A percentile compares a stretch with the other conserved stretches of the same genome.
Conservation (phyloP, 2,113 vertebrate genomes). For the Nothoprocta pentlandii region DNA sequence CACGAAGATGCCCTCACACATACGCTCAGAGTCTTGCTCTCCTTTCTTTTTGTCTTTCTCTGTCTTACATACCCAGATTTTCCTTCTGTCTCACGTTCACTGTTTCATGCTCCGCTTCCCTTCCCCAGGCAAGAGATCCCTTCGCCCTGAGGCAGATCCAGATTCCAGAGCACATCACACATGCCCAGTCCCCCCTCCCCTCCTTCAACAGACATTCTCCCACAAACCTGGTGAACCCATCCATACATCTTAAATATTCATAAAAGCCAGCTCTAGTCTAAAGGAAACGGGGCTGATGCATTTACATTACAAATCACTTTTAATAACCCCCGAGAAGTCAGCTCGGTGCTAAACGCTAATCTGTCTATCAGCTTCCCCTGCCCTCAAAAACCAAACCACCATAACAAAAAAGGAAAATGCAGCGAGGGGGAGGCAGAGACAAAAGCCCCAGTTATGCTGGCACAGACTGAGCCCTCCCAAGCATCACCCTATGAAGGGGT, state of each 20-base stretch:
- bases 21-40: accelerated
- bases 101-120: neutral
- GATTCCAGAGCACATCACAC: neutral
- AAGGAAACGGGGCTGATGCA: constrained; percentile 60
- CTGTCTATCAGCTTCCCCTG: constrained; percentile 22
- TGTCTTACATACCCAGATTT: neutral
- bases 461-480: neutral
- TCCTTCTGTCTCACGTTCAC: neutral
- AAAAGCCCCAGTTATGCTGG: neutral
- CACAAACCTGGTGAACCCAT: constrained; percentile 30
- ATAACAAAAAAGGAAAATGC: neutral
- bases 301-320: constrained; percentile 74
- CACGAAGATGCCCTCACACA: neutral
- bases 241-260: constrained; percentile 54
- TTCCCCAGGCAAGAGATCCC: neutral
- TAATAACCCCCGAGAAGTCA: constrained; percentile 66
- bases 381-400: neutral
- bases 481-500: neutral
- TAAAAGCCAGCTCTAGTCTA: constrained; percentile 46
- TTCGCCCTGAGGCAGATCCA: neutral
- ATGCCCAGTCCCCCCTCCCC: neutral
- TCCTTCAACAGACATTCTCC: neutral
- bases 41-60: neutral
- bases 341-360: constrained; percentile 62
- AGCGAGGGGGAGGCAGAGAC: neutral